Conservation (phyloP, 2,888 invertebrate genomes). For the Drosophila siamana region DNA sequence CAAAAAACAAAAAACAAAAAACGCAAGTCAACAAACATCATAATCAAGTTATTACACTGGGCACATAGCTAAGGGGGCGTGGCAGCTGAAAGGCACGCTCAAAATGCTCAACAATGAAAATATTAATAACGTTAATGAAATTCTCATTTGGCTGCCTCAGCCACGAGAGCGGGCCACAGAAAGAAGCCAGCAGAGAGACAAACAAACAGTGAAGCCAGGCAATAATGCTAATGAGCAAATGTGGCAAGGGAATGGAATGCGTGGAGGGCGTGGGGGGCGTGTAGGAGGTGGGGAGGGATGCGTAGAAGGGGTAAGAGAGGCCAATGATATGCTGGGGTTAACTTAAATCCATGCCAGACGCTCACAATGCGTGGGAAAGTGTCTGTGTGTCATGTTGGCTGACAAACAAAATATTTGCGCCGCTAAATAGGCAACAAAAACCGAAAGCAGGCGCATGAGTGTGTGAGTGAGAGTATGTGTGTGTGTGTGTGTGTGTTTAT, state of each 20-base stretch:
- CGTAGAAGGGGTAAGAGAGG: neutral
- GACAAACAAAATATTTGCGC: constrained; percentile 59
- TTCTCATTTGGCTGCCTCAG: constrained; percentile 64
- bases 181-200: constrained; percentile 37
- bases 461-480: neutral
- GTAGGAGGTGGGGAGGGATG: neutral
- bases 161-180: neutral
- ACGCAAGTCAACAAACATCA: constrained; percentile 64
- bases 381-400: constrained; percentile 2
- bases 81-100: constrained; percentile 43
- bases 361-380: constrained; percentile 1
- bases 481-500: constrained; percentile 2
- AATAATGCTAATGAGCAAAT: constrained; percentile 72
- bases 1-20: constrained; percentile 14
- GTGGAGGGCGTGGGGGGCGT: too few relatives aligned
- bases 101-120: constrained; percentile 71
- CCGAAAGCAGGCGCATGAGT: constrained; percentile 1
- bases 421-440: constrained; percentile 66
- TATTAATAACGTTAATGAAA: constrained; percentile 79
- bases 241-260: constrained; percentile 5
- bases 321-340: constrained; percentile 48
- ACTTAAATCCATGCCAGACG: constrained; percentile 47
- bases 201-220: constrained; percentile 51
- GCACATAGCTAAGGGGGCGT: constrained; percentile 8
- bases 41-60: constrained; percentile 70